Evolutionary conservation across 1,140 invertebrate genomes (phyloP), one percentile per base, ranked within the genome.

Genomic region (Sminthurinus signatus): DNA sequence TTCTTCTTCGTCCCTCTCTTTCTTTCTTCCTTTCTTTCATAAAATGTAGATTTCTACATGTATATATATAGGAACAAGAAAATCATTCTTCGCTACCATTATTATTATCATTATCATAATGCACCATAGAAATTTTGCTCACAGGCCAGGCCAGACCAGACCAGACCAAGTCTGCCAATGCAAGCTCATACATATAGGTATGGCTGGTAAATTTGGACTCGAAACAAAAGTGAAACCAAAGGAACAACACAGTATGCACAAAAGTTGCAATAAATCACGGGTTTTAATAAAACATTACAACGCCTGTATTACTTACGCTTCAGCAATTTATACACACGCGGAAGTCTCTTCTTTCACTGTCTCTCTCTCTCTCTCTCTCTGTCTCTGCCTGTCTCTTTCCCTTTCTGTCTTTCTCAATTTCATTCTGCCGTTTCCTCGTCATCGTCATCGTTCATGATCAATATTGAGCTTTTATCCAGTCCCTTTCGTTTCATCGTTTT

Each of bases 261-360:
- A n/a, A n/a, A n/a, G n/a, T n/a, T n/a, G 32, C 51, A 62, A 67
- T 67, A 67, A 67, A 67, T 67, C 65, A 67, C 65, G 44, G 56
- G 54, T 58, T 67, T 67, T 67, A 67, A 67, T 67, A 67, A 67
- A 67, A 67, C 61, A 67, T 67, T 67, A 67, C 56, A 67, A 60
- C 60, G 58, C 65, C 58, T 63, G 56, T 60, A 67, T 67, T 67
- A 67, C 60, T 63, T 63, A 62, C 61, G 59, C 56, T 59, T 36
- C 60, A 67, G 60, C 56, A 57, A 67, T 67, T 63, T 54, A 43
- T 61, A 61, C n/a, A 61, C 61, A 66, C 46, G 32, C 50, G 19
- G 21, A 31, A 62, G 39, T 62, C 42, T 54, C 51, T n/a, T 48
- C 44, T 50, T 44, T 21, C n/a, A 48, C 50, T 60, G 29, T 28